phyloP scores from a whole-genome alignment of 2,888 invertebrate genomes.

The Beris chalybata region DNA sequence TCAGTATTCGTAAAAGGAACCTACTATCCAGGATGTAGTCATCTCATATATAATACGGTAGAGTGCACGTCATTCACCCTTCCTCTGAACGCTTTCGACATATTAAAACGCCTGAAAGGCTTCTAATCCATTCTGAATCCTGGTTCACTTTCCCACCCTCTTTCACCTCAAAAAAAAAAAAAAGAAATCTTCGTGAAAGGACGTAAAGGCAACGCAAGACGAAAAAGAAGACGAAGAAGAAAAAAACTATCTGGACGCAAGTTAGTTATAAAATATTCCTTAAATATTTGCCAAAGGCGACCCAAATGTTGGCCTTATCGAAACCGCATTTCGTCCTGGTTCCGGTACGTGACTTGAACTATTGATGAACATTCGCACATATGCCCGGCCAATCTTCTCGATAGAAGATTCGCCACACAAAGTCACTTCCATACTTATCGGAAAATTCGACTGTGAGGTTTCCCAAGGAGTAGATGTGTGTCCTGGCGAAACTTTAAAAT shows the following conservation, averaged over 20 bases:
- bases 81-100: constrained; percentile 33
- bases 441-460: no score
- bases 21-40: constrained; percentile 8
- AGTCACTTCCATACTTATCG: no score
- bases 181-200: not conserved
- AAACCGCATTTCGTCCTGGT: constrained; percentile 39
- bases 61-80: constrained; percentile 30
- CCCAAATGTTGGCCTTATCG: constrained; percentile 40
- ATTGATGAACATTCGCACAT: constrained; percentile 34
- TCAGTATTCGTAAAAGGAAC: not conserved
- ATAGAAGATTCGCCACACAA: not conserved
- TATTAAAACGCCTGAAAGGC: constrained; percentile 33
- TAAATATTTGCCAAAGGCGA: constrained; percentile 40
- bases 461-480: no score
- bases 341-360: constrained; percentile 38
- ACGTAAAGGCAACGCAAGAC: not conserved
- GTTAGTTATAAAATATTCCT: constrained; percentile 40
- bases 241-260: constrained; percentile 35
- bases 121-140: constrained; percentile 1
- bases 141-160: no score
- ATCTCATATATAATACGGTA: constrained; percentile 13
- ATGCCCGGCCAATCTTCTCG: constrained; percentile 15
- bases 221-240: not conserved
- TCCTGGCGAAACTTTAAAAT: no score
- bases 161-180: no score